Conservation (phyloP, 1,140 invertebrate species). For the Lucilia cuprina region DNA sequence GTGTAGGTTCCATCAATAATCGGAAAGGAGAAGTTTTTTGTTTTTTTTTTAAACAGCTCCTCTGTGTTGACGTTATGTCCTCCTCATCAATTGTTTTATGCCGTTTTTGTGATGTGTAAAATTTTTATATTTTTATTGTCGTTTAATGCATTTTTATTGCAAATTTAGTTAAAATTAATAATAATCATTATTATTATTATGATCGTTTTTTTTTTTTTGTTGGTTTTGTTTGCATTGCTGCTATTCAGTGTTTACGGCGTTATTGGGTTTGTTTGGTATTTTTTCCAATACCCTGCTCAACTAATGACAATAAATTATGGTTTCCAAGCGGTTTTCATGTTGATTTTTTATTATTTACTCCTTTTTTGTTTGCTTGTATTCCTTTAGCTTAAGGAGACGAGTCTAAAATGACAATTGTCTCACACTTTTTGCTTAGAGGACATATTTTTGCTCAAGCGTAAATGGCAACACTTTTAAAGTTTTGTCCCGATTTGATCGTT, state of each 20-base stretch:
- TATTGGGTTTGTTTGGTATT: background rate
- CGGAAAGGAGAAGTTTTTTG: background rate
- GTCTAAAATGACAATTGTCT: slow-evolving; percentile 29
- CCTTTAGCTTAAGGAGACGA: background rate
- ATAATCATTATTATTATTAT: background rate
- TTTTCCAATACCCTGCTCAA: background rate
- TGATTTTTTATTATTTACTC: background rate
- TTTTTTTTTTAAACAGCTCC: background rate
- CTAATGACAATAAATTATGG: slow-evolving; percentile 33
- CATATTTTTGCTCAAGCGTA: slow-evolving; percentile 6
- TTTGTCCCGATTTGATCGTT: background rate
- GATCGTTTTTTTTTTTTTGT: background rate
- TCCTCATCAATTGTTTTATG: background rate
- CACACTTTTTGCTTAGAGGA: background rate
- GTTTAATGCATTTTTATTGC: slow-evolving; percentile 28
- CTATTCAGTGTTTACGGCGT: background rate
- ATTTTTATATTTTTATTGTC: slow-evolving; percentile 14
- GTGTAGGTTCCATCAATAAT: slow-evolving; percentile 9
- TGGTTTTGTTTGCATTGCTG: background rate
- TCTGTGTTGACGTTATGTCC: background rate
- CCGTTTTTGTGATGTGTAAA: background rate
- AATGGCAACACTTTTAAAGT: slow-evolving; percentile 3
- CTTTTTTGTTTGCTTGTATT: background rate
- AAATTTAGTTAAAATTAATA: slow-evolving; percentile 35
- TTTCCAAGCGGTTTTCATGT: slow-evolving; percentile 17